These are phyloP conservation scores for Meda fulgida DNA, from an alignment of 2,797 vertebrate species.

Conservation along the genomic window DNA sequence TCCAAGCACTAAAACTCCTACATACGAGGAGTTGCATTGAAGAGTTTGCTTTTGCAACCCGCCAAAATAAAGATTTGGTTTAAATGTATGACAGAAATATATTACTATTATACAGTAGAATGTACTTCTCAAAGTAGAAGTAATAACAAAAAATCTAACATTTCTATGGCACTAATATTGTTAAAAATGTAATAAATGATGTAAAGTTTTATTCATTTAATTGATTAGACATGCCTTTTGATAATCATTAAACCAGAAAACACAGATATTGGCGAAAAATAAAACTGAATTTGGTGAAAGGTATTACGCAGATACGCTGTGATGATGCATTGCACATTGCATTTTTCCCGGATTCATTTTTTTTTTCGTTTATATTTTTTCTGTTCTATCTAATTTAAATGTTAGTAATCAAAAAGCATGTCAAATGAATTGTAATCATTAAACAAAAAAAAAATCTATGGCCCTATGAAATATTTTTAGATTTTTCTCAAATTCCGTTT, in stretches of 20 bases:
- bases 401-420: background rate
- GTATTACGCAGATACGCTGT: too few relatives aligned
- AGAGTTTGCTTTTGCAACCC: background rate
- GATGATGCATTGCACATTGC: too few relatives aligned
- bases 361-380: background rate
- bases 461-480: too few relatives aligned
- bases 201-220: too few relatives aligned
- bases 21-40: background rate
- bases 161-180: background rate
- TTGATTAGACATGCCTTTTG: background rate
- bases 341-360: too few relatives aligned
- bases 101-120: background rate
- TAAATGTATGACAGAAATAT: background rate
- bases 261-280: too few relatives aligned
- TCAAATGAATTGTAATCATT: background rate
- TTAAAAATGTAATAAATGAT: background rate
- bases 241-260: background rate
- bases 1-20: background rate
- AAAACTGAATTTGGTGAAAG: too few relatives aligned
- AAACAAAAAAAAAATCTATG: too few relatives aligned
- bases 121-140: background rate
- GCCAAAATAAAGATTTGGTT: background rate
- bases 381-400: background rate
- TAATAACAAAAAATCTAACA: too few relatives aligned
- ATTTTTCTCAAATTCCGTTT: too few relatives aligned